Percentiles rank a stretch among this genome's conserved stretches.
These are phyloP conservation scores for Netelia fuscicornis DNA, from an alignment of 2,888 invertebrate species.

Conservation along the genomic window DNA sequence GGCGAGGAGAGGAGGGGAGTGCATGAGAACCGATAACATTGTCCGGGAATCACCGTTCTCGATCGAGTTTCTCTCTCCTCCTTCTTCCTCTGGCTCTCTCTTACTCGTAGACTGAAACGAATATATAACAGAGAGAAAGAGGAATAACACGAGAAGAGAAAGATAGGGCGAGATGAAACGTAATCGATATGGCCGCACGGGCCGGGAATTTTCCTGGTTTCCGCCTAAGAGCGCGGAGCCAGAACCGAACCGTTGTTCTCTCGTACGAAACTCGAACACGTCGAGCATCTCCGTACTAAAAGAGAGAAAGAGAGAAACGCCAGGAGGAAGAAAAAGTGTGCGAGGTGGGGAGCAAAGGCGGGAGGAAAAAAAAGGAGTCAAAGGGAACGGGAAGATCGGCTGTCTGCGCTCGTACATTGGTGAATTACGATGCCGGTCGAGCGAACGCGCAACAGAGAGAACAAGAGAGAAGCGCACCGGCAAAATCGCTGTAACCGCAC, in stretches of 20 bases:
- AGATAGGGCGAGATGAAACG: slow-evolving; percentile 50
- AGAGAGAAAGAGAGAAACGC: not conserved
- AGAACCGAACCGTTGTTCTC: slow-evolving; percentile 50
- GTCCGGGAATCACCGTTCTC: slow-evolving; percentile 63
- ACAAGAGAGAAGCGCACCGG: slow-evolving; percentile 1
- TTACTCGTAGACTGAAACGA: not conserved
- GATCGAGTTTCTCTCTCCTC: slow-evolving; percentile 50
- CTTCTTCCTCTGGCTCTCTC: not conserved
- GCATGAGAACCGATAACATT: slow-evolving; percentile 67
- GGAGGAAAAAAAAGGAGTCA: not conserved
- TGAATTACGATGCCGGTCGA: slow-evolving; percentile 66
- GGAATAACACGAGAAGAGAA: slow-evolving; percentile 44
- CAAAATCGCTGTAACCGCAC: slow-evolving; percentile 66
- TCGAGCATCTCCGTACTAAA: not conserved
- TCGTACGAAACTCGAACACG: slow-evolving; percentile 13
- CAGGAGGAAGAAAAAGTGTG: slow-evolving; percentile 1
- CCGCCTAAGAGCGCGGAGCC: slow-evolving; percentile 43
- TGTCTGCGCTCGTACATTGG: slow-evolving; percentile 51
- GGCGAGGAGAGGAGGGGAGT: slow-evolving; percentile 19
- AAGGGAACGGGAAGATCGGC: slow-evolving; percentile 7
- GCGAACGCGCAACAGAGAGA: slow-evolving; percentile 46
- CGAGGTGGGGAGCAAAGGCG: not conserved
- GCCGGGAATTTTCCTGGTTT: slow-evolving; percentile 52
- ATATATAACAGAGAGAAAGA: slow-evolving; percentile 13
- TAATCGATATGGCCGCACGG: slow-evolving; percentile 60